These are phyloP conservation scores for Triplophysa bombifrons DNA, from an alignment of 2,797 vertebrate species.

Conservation along the genomic window DNA sequence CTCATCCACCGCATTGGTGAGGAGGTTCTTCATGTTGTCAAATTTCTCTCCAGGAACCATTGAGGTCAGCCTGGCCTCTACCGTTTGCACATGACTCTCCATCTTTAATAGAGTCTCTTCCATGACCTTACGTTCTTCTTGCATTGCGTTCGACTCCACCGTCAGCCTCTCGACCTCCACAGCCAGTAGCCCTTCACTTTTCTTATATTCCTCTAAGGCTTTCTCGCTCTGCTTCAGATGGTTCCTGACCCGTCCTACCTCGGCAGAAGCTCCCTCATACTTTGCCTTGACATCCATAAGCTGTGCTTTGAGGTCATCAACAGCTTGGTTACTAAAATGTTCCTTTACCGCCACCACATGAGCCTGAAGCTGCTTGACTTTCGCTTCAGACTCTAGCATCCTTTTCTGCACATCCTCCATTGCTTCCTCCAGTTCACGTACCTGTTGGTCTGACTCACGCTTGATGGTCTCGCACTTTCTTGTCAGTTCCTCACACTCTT, in stretches of 20 bases:
- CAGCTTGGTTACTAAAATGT: conserved; percentile 78
- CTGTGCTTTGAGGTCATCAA: conserved; percentile 87
- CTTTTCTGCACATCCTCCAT: conserved; percentile 94
- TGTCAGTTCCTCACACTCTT: conserved; percentile 84
- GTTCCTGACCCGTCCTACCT: conserved; percentile 90
- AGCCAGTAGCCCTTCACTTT: conserved; percentile 82
- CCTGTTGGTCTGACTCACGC: conserved; percentile 87
- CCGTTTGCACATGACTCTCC: conserved; percentile 80
- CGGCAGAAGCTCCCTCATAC: conserved; percentile 91
- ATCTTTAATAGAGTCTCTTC: conserved; percentile 67
- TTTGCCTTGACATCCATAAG: conserved; percentile 87
- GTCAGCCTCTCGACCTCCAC: conserved; percentile 82
- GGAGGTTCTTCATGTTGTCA: conserved; percentile 88
- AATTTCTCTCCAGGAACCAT: conserved; percentile 83
- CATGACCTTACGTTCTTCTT: conserved; percentile 76
- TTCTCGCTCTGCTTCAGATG: conserved; percentile 91
- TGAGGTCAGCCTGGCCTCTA: conserved; percentile 66
- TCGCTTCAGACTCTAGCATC: conserved; percentile 96
- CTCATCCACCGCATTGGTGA: conserved; percentile 84
- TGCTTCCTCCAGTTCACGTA: conserved; percentile 91
- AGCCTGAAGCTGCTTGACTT: conserved; percentile 95
- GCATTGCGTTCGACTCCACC: conserved; percentile 75
- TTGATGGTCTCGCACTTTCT: conserved; percentile 82
- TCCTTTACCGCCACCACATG: conserved; percentile 95
- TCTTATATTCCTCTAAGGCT: conserved; percentile 87